phyloP scores from a whole-genome alignment of 1,140 invertebrate genomes.

The Drosophila orena region DNA sequence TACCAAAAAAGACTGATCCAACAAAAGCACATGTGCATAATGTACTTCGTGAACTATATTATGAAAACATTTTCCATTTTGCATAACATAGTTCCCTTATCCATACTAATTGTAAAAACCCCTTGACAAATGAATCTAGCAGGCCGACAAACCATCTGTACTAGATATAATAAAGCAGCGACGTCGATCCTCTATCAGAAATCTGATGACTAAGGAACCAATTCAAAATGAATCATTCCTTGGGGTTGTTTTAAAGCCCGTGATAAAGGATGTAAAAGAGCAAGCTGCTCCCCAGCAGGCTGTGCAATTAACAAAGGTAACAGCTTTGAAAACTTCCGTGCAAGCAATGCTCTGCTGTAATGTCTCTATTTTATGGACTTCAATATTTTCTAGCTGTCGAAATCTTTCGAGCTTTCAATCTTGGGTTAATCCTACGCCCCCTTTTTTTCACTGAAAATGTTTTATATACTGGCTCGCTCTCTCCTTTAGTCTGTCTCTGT shows the following conservation, averaged over 20 bases:
- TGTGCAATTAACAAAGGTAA: constrained; percentile 85
- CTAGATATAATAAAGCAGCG: constrained; percentile 74
- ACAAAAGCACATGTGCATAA: not conserved
- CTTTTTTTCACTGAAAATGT: not conserved
- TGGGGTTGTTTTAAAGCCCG: constrained; percentile 87
- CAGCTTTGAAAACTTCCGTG: not conserved
- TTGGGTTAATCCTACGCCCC: constrained; percentile 3
- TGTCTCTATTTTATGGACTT: constrained; percentile 6
- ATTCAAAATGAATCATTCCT: constrained; percentile 85
- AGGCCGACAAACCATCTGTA: constrained; percentile 65
- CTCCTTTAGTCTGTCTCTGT: not conserved
- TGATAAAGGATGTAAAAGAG: constrained; percentile 86
- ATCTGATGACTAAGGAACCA: constrained; percentile 76
- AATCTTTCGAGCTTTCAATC: not conserved
- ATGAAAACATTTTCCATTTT: not conserved
- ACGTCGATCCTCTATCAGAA: constrained; percentile 75
- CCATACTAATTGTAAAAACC: constrained; percentile 9
- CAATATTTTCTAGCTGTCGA: not conserved
- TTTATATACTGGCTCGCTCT: not conserved
- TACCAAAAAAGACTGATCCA: too few relatives aligned
- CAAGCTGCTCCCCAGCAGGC: constrained; percentile 84
- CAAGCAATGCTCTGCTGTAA: not conserved
- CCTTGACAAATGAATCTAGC: constrained; percentile 19
- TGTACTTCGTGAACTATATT: not conserved
- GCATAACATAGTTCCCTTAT: not conserved